phyloP scores from a whole-genome alignment of 1,140 invertebrate species.

The Sycophila sp. region DNA sequence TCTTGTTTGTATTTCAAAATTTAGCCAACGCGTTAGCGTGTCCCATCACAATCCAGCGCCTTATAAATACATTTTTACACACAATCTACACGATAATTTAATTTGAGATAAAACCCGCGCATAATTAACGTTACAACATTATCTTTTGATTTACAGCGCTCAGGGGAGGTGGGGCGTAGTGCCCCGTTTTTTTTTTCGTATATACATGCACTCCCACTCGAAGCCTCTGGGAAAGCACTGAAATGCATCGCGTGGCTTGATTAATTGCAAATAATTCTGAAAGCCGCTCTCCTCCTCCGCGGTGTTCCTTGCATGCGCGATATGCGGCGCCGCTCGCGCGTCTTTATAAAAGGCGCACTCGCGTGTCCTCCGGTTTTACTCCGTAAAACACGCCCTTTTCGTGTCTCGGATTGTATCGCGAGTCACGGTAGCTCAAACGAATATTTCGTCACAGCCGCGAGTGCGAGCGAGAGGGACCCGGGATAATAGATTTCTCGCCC shows the following conservation, averaged over 20 bases:
- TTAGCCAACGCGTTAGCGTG: background rate
- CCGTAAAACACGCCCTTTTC: slow-evolving; percentile 36
- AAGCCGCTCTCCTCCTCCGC: no score
- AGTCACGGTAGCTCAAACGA: slow-evolving; percentile 32
- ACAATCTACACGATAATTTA: slow-evolving; percentile 28
- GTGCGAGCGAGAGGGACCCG: background rate
- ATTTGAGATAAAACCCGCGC: slow-evolving; percentile 28
- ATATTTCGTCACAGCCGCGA: slow-evolving; percentile 27
- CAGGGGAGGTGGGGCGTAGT: no score
- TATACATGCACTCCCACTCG: no score
- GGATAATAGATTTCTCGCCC: slow-evolving; percentile 33
- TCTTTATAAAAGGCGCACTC: slow-evolving; percentile 23
- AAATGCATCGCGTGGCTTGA: slow-evolving; percentile 29
- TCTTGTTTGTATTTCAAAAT: slow-evolving; percentile 30
- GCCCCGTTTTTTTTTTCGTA: no score
- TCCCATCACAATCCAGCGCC: background rate
- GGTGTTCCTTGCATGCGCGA: slow-evolving; percentile 1
- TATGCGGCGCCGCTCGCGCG: background rate
- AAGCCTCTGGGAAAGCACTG: background rate
- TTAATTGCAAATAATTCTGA: slow-evolving; percentile 35
- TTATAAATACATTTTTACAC: background rate
- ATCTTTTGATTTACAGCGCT: slow-evolving; percentile 36
- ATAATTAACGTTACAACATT: slow-evolving; percentile 37
- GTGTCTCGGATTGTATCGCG: slow-evolving; percentile 37
- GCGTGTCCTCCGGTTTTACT: slow-evolving; percentile 20